phyloP scores from a whole-genome alignment of 2,797 vertebrate species.

The Harpagifer antarcticus region DNA sequence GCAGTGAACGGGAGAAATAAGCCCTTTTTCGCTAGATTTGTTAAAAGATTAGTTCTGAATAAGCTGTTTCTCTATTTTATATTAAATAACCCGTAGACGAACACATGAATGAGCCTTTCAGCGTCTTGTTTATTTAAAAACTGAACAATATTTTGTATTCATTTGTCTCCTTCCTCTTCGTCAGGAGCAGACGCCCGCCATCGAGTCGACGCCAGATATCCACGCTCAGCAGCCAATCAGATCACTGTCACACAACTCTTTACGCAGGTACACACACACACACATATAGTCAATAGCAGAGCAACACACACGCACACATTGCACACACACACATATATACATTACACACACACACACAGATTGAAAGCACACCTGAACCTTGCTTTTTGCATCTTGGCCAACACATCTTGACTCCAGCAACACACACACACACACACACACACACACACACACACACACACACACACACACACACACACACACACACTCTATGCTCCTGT shows the following conservation, averaged over 20 bases:
- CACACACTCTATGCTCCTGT: constrained; percentile 65
- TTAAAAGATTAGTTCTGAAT: too few species aligned
- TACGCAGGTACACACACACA: constrained; percentile 74
- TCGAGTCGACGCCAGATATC: constrained; percentile 68
- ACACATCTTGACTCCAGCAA: constrained; percentile 60
- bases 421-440: constrained; percentile 37
- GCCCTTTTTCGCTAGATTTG: too few species aligned
- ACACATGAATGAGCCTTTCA: too few species aligned
- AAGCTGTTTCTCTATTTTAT: too few species aligned
- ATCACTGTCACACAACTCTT: constrained; percentile 72
- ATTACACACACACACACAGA: neutral
- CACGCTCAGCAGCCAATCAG: constrained; percentile 60
- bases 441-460: constrained; percentile 3
- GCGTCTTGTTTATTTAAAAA: too few species aligned
- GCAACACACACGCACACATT: constrained; percentile 10
- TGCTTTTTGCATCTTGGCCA: constrained; percentile 56
- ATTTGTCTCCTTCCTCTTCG: neutral
- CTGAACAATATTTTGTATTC: neutral
- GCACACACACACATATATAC: constrained; percentile 12
- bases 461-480: constrained; percentile 22
- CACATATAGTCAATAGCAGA: neutral
- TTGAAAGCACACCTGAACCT: constrained; percentile 32
- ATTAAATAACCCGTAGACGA: too few species aligned
- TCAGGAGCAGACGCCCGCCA: constrained; percentile 67
- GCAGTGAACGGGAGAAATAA: too few species aligned